Conservation (phyloP, 2,888 invertebrate genomes). For the Torymus aiolomorphi region DNA sequence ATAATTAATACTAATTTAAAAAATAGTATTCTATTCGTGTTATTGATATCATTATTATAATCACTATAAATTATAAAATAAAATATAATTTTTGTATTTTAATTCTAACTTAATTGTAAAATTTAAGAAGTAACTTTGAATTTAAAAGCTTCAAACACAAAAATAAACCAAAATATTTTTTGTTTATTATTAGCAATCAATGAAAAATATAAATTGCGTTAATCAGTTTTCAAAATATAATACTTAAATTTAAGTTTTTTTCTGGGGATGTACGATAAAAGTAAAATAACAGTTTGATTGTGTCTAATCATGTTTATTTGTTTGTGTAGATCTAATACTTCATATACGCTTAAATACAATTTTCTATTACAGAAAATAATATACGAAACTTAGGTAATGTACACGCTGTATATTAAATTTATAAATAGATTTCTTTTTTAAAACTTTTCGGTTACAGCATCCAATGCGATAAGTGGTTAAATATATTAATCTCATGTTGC, state of each 20-base stretch:
- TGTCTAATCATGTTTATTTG: conserved; percentile 74
- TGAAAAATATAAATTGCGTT: no score
- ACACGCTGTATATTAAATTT: conserved; percentile 70
- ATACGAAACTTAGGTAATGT: conserved; percentile 73
- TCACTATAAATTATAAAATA: no score
- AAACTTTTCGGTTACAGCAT: conserved; percentile 66
- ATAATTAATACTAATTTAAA: no score
- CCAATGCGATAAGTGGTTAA: conserved; percentile 65
- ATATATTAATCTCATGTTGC: conserved; percentile 72
- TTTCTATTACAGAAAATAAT: conserved; percentile 72
- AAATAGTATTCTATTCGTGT: no score
- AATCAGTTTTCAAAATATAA: background rate
- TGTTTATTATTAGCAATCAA: no score
- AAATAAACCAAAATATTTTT: no score
- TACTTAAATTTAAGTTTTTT: no score
- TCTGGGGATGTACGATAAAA: background rate
- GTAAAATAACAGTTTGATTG: conserved; percentile 40
- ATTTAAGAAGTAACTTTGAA: no score
- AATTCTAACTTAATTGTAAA: no score
- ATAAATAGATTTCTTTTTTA: conserved; percentile 66
- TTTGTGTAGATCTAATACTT: conserved; percentile 71
- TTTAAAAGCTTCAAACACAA: no score
- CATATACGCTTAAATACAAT: conserved; percentile 74
- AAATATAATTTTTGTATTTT: no score
- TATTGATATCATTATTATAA: no score